phyloP scores from a whole-genome alignment of 2,888 invertebrate species.

The Heteromurus nitidus region DNA sequence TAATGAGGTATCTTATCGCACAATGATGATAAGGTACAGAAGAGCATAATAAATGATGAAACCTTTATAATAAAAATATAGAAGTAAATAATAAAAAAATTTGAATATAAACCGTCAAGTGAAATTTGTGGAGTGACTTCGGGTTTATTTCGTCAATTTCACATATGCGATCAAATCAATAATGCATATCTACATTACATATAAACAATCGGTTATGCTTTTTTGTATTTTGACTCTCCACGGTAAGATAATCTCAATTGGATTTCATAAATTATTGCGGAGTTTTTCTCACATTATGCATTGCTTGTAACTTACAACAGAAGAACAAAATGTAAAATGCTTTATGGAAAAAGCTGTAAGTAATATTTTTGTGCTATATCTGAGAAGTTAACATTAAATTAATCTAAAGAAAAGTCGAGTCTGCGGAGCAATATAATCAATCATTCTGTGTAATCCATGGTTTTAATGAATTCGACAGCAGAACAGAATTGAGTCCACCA shows the following conservation, averaged over 20 bases:
- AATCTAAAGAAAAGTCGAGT: too few relatives aligned
- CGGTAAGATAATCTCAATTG: constrained; percentile 6
- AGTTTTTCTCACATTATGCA: too few relatives aligned
- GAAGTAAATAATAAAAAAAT: constrained; percentile 3
- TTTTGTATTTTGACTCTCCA: too few relatives aligned
- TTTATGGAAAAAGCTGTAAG: neutral
- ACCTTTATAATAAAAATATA: constrained; percentile 11
- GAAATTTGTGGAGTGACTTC: constrained; percentile 1
- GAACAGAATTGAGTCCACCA: constrained; percentile 99
- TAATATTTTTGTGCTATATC: neutral
- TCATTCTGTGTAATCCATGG: constrained; percentile 85
- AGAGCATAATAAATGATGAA: neutral
- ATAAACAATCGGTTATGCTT: too few relatives aligned
- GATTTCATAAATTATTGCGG: neutral
- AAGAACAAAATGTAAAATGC: too few relatives aligned
- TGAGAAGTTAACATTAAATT: too few relatives aligned
- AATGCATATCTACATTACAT: too few relatives aligned
- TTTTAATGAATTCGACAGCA: constrained; percentile 98
- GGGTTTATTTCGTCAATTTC: constrained; percentile 3
- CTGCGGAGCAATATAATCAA: neutral
- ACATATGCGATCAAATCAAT: neutral
- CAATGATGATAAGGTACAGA: constrained; percentile 6
- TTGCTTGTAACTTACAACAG: neutral
- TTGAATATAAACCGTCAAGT: neutral
- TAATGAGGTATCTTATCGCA: constrained; percentile 5